phyloP scores from a whole-genome alignment of 2,113 vertebrate species.

The Manacus vitellinus region DNA sequence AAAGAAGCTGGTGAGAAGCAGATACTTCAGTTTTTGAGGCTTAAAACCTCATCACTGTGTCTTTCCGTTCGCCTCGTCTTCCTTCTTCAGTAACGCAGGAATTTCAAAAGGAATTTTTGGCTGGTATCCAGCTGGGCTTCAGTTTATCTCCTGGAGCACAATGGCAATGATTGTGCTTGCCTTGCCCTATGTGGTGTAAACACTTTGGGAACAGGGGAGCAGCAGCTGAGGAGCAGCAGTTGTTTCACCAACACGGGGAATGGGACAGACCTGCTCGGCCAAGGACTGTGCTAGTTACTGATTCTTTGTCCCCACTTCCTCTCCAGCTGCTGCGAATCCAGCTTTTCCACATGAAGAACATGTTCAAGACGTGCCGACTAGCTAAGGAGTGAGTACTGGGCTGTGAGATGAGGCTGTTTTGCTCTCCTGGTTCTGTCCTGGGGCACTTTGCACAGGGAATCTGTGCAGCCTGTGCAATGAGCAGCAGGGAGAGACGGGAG shows the following conservation, averaged over 20 bases:
- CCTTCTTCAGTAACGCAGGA: not conserved
- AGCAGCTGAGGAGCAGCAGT: not conserved
- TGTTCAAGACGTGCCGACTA: constrained; percentile 93
- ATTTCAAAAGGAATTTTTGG: not conserved
- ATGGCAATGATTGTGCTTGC: accelerated
- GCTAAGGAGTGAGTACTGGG: constrained; percentile 86
- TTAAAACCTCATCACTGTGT: not conserved
- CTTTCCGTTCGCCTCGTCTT: not conserved
- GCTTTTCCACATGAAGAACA: constrained; percentile 96
- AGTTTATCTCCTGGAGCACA: not conserved
- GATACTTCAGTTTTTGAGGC: not conserved
- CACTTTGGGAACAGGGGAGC: not conserved
- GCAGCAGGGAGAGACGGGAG: not conserved
- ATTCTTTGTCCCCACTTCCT: not conserved
- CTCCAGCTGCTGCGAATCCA: constrained; percentile 88
- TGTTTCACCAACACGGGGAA: not conserved
- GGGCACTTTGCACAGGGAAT: not conserved
- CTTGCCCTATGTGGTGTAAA: not conserved
- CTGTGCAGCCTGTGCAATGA: not conserved
- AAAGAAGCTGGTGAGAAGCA: not conserved
- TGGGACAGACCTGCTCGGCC: not conserved
- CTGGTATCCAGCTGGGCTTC: not conserved
- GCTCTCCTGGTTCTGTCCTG: not conserved
- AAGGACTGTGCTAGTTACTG: not conserved
- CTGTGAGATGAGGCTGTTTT: not conserved